Conservation (phyloP, 2,888 invertebrate genomes). For the Salticus scenicus region DNA sequence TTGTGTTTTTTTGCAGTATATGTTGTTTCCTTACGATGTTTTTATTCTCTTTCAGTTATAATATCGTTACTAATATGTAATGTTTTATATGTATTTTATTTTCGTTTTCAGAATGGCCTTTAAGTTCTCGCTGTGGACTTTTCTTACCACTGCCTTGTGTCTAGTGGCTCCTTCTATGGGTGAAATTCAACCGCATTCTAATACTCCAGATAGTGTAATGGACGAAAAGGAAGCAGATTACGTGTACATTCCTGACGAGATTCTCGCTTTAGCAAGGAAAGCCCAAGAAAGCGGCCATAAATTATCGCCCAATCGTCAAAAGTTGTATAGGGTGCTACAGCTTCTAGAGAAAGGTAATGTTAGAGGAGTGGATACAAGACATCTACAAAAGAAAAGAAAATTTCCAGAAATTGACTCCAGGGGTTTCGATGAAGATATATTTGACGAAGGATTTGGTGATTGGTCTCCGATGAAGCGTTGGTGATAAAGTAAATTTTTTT, state of each 20-base stretch:
- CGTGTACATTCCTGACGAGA: background rate
- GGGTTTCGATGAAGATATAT: constrained; percentile 73
- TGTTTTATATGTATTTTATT: no score
- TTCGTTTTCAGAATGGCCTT: constrained; percentile 34
- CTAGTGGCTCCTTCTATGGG: constrained; percentile 54
- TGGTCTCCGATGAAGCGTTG: constrained; percentile 72
- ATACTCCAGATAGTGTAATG: constrained; percentile 22
- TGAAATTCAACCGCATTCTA: constrained; percentile 43
- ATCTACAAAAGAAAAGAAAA: constrained; percentile 62
- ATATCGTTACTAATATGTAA: no score
- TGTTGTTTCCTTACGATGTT: no score
- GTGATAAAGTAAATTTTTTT: constrained; percentile 27
- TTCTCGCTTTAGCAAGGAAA: constrained; percentile 25
- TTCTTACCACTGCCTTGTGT: constrained; percentile 49
- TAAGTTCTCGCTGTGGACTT: constrained; percentile 35
- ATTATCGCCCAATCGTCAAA: constrained; percentile 8
- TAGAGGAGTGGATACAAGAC: background rate
- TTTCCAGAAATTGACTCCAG: constrained; percentile 73
- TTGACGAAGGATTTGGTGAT: constrained; percentile 73
- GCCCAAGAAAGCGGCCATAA: constrained; percentile 27
- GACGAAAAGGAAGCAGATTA: constrained; percentile 34
- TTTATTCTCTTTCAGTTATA: no score
- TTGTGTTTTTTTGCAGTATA: no score
- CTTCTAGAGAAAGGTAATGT: background rate
- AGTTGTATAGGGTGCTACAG: constrained; percentile 20